Percentiles rank a stretch among this genome's conserved stretches.
These are phyloP conservation scores for Erynnis tages DNA, from an alignment of 2,888 invertebrate species.

Conservation along the genomic window DNA sequence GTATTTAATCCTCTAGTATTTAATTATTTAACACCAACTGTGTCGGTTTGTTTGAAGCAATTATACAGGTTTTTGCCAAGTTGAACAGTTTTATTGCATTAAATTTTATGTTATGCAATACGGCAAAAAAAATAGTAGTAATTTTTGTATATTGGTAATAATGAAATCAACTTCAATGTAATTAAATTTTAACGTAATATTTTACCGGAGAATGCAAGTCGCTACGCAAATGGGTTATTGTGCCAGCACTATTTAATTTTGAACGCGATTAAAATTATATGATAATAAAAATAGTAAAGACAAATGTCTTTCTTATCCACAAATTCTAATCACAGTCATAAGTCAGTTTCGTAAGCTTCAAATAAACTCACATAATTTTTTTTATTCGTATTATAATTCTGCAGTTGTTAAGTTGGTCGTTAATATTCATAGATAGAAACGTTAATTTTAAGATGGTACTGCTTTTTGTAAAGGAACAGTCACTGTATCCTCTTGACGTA, in stretches of 20 bases:
- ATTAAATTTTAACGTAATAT: too few species aligned
- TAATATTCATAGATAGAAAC: conserved; percentile 5
- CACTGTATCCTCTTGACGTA: conserved; percentile 35
- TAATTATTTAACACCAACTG: conserved; percentile 2
- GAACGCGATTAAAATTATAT: too few species aligned
- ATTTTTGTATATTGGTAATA: too few species aligned
- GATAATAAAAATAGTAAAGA: too few species aligned
- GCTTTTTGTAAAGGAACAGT: conserved; percentile 26
- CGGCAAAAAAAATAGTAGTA: too few species aligned
- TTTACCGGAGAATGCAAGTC: too few species aligned
- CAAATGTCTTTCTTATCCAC: too few species aligned
- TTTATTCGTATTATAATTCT: conserved; percentile 8
- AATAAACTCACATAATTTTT: conserved; percentile 11
- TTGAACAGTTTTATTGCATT: background rate
- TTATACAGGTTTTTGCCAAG: background rate
- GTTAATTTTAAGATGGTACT: conserved; percentile 6
- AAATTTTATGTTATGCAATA: too few species aligned
- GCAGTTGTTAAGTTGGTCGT: conserved; percentile 8
- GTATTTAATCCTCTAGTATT: conserved; percentile 3
- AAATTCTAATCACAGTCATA: too few species aligned
- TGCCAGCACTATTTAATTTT: too few species aligned
- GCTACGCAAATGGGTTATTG: too few species aligned
- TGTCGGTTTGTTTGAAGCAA: conserved; percentile 19
- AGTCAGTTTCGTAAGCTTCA: conserved; percentile 1
- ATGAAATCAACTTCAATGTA: too few species aligned